Evolutionary conservation across 2,888 invertebrate species (phyloP), one percentile per base, ranked within the genome.

Genomic region (Exocentrus adspersus): DNA sequence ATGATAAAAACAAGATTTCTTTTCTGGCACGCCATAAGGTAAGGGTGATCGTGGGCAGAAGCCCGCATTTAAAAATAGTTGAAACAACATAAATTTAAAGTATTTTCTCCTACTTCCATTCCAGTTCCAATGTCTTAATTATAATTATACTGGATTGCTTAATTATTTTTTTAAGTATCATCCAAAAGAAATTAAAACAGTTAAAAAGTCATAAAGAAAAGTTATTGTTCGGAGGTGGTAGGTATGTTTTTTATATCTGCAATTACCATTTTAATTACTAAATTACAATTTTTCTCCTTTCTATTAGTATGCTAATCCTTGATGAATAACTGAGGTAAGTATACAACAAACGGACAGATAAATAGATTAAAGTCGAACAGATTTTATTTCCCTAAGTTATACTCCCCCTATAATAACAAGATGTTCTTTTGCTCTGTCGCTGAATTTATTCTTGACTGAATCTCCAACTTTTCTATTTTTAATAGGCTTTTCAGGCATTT

Each of bases 151-250:
- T 65, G 67, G 65, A 67, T 70, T n/a, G n/a, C n/a, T n/a, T 73
- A 74, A 75, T 73, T 73, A 75, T 74, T 74, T 72, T 74, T 72
- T 71, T 71, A 69, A 71, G 71, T 73, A 73, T 73, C 75, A 74
- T 73, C 73, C 68, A 71, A 74, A 74, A 75, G 72, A 72, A 72
- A 77, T 77, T 77, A 77, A 75, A 74, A 72, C 75, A 74, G 75
- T 76, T 77, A 77, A 67, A 77, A 77, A 77, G 73, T 74, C 72
- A 70, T 77, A 76, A 77, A 75, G 74, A 71, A 77, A 75, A 77
- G 71, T 74, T 75, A 75, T 75, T 75, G 74, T 74, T 70, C 67
- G 65, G 64, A 63, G 65, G 72, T 71, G 73, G 69, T 69, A 71
- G 72, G 73, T 73, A 74, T 75, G 75, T 72, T 76, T 77, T 74